Percentiles rank a stretch among this genome's conserved stretches.
Conservation (phyloP, 2,888 invertebrate species). For the Spodoptera exigua region DNA sequence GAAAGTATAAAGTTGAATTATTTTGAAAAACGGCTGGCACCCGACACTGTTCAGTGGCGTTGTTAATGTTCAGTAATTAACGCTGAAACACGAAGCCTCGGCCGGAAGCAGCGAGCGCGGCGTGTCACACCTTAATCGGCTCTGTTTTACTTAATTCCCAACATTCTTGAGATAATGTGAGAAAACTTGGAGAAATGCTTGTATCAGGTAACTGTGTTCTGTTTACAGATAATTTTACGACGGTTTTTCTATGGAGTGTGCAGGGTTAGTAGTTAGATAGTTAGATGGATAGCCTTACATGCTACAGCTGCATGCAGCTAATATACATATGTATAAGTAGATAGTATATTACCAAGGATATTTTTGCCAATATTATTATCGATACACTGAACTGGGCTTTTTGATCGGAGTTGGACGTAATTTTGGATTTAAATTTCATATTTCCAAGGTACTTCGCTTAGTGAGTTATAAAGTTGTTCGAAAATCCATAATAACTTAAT, state of each 20-base stretch:
- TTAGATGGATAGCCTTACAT: no score
- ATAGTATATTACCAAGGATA: no score
- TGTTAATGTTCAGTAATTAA: conserved; percentile 51
- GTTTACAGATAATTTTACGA: background rate
- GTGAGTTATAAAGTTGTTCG: no score
- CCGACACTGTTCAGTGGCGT: conserved; percentile 46
- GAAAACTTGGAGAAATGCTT: conserved; percentile 20
- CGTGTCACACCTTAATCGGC: conserved; percentile 48
- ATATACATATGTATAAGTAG: no score
- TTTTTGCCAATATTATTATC: no score
- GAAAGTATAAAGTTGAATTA: conserved; percentile 36
- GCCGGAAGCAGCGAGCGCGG: conserved; percentile 35
- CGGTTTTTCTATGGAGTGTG: no score
- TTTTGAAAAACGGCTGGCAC: conserved; percentile 23
- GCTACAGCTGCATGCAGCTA: no score
- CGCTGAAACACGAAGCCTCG: conserved; percentile 42
- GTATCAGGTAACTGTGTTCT: conserved; percentile 2
- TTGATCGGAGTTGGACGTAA: no score
- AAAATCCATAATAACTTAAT: conserved; percentile 17
- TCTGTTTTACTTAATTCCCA: conserved; percentile 47
- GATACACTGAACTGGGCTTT: no score
- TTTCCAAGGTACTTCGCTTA: no score
- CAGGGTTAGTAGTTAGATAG: no score
- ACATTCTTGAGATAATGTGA: conserved; percentile 28
- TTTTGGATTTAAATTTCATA: no score